phyloP scores from a whole-genome alignment of 2,888 invertebrate species.

The Mythimna loreyi region DNA sequence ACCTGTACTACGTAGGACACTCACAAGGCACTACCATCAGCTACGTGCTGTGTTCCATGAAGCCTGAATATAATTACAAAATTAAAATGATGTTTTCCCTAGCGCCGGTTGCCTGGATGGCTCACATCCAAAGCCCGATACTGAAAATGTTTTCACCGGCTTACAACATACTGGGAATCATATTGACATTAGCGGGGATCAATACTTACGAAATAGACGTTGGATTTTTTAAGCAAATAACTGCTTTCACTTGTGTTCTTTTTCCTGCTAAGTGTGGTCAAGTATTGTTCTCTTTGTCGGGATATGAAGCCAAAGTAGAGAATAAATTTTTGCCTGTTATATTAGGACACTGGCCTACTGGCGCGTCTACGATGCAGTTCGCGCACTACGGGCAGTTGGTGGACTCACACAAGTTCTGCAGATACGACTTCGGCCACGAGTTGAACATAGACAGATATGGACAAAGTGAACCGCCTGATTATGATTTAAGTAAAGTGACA shows the following conservation, averaged over 20 bases:
- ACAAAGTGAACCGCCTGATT: conserved; percentile 76
- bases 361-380: conserved; percentile 89
- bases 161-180: conserved; percentile 65
- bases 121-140: conserved; percentile 81
- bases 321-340: conserved; percentile 91
- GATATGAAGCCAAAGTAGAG: conserved; percentile 72
- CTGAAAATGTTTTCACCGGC: conserved; percentile 76
- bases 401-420: conserved; percentile 76
- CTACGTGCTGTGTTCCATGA: conserved; percentile 89
- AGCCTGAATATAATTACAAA: conserved; percentile 90
- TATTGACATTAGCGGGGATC: conserved; percentile 63
- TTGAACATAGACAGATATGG: conserved; percentile 85
- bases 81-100: conserved; percentile 89
- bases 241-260: conserved; percentile 70
- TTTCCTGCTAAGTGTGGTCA: conserved; percentile 72
- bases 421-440: conserved; percentile 76
- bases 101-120: conserved; percentile 91
- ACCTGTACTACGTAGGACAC: conserved; percentile 93
- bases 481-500: conserved; percentile 72
- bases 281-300: conserved; percentile 72
- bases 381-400: conserved; percentile 83
- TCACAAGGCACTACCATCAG: conserved; percentile 92
- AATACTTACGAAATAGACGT: conserved; percentile 70
- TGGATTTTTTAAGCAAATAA: conserved; percentile 73
- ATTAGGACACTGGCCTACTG: conserved; percentile 91